Evolutionary conservation across 2,113 vertebrate genomes (phyloP).

Genomic region (Ophthalmolycus amberensis): DNA sequence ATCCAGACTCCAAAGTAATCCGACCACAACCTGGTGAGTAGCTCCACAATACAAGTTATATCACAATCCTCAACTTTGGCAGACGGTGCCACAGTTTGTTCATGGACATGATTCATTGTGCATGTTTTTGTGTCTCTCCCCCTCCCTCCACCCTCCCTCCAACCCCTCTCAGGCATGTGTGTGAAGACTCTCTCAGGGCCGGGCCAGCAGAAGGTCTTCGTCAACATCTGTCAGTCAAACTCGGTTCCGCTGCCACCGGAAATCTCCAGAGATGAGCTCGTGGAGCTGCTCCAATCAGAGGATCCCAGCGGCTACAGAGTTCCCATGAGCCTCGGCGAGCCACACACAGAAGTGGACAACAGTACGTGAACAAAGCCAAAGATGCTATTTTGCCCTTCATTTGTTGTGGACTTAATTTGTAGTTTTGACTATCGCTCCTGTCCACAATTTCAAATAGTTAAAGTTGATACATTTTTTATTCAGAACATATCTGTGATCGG

Average conservation of each 20-base stretch:
- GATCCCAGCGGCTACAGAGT: slow-evolving; percentile 88
- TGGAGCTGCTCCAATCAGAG: slow-evolving; percentile 89
- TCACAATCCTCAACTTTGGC: background rate
- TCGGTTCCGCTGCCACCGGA: slow-evolving; percentile 87
- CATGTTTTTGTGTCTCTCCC: background rate
- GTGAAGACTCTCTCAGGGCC: slow-evolving; percentile 85
- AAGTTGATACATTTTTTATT: background rate
- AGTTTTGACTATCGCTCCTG: background rate
- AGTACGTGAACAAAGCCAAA: slow-evolving; percentile 76
- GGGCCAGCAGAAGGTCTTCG: slow-evolving; percentile 86
- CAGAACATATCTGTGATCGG: background rate
- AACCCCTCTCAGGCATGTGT: slow-evolving; percentile 85
- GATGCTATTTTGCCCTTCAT: background rate
- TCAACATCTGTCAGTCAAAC: slow-evolving; percentile 90
- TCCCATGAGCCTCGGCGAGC: slow-evolving; percentile 93
- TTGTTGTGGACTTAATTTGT: background rate
- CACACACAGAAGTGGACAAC: slow-evolving; percentile 89
- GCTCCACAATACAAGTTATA: background rate
- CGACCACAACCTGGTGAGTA: slow-evolving; percentile 80
- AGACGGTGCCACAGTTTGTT: background rate
- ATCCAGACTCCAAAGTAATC: slow-evolving; percentile 77
- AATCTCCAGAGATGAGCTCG: slow-evolving; percentile 85
- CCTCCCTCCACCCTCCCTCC: background rate
- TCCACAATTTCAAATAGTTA: background rate
- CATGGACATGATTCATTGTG: background rate